These are phyloP conservation scores for Lepidurus packardi DNA, from an alignment of 1,140 invertebrate genomes.

Conservation along the genomic window DNA sequence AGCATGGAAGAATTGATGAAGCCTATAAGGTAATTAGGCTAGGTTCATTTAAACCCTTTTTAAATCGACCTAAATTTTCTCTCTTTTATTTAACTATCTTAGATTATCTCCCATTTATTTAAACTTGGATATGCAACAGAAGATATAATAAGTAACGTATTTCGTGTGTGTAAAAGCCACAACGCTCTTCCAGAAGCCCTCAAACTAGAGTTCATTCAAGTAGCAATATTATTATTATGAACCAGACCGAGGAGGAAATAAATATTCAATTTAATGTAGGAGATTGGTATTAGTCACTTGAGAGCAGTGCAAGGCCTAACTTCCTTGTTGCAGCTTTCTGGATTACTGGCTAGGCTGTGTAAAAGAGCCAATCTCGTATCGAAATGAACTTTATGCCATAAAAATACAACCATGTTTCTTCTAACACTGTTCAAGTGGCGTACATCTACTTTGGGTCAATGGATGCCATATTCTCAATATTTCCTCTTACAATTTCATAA, in stretches of 20 bases:
- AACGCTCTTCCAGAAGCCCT: constrained; percentile 65
- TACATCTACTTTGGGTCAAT: too few species aligned
- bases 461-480: too few species aligned
- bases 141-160: constrained; percentile 92
- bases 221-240: constrained; percentile 42
- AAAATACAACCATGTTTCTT: background rate
- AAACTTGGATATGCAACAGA: constrained; percentile 90
- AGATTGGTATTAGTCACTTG: constrained; percentile 89
- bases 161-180: constrained; percentile 84
- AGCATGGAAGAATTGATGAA: constrained; percentile 71
- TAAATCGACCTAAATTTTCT: constrained; percentile 34
- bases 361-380: constrained; percentile 36
- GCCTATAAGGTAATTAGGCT: constrained; percentile 64
- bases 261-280: constrained; percentile 50
- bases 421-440: too few species aligned
- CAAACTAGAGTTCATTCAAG: constrained; percentile 81
- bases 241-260: background rate
- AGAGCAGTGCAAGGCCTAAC: constrained; percentile 81
- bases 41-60: background rate
- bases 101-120: constrained; percentile 81
- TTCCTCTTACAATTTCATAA: too few species aligned
- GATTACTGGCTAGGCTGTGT: constrained; percentile 77
- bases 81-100: constrained; percentile 37
- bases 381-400: background rate
- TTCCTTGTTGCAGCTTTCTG: constrained; percentile 83